Evolutionary conservation across 2,888 invertebrate species (phyloP), one percentile per base, ranked within the genome.

Genomic region (Iselma pallidipennis): DNA sequence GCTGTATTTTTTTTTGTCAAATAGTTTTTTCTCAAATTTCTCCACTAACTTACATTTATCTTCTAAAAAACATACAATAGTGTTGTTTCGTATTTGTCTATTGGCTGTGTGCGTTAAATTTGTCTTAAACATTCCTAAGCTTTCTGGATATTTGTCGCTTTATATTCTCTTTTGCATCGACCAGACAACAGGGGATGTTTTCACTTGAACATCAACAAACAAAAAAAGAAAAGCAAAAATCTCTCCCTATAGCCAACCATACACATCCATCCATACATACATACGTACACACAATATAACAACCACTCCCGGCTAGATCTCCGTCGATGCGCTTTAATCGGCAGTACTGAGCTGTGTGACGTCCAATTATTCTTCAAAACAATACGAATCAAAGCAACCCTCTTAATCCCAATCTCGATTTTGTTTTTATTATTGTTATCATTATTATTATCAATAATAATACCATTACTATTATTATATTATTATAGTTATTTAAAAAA

Each of bases 61-160:
- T 16, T 2, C 21, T 23, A 45, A 5, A 45, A 65, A 68, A 63
- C 67, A 70, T 70, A 69, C 63, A 66, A 62, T 69, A 70, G 71
- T 71, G 71, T 69, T 56, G 65, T 69, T 66, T 71, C 70, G 74
- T 77, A 78, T 78, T 79, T 79, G 77, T 78, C 77, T 78, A 77
- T 75, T 78, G 76, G 76, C 76, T 75, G 76, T 80, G 79, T 77
- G 79, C 78, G 78, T 78, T 76, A 64, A 23, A 60, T 66, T 65
- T 59, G 62, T 60, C 63, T 66, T 60, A 61, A 67, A 68, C 67
- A 62, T 58, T 68, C 67, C 69, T 67, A 70, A 70, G 69, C 70
- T 62, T 61, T 66, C 68, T 45, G 45, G 7, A 10, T 19, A 42
- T 57, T 63, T 60, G 63, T 66, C 57, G 61, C 9, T 28, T 28